phyloP scores from a whole-genome alignment of 2,797 vertebrate species.

The Chelon auratus region DNA sequence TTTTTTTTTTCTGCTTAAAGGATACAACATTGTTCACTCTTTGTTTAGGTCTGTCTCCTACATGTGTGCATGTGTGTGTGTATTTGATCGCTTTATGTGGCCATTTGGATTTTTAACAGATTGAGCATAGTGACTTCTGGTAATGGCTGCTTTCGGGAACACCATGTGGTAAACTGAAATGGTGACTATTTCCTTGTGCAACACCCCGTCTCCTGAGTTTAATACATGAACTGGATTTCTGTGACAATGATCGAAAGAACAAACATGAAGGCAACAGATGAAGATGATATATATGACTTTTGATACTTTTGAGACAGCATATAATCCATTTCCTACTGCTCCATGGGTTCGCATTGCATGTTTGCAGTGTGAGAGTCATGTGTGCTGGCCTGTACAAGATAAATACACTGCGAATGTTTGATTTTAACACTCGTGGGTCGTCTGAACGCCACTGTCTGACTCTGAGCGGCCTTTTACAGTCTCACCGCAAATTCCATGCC shows the following conservation, averaged over 20 bases:
- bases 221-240: background rate
- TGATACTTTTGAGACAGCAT: background rate
- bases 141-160: constrained; percentile 21
- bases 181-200: background rate
- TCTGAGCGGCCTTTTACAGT: constrained; percentile 74
- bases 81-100: constrained; percentile 4
- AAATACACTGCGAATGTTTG: background rate
- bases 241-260: background rate
- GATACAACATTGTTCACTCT: background rate
- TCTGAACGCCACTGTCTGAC: background rate
- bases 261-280: background rate
- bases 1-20: constrained; percentile 24
- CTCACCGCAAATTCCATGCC: constrained; percentile 95
- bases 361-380: background rate
- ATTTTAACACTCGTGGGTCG: no score
- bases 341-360: background rate
- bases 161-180: constrained; percentile 29
- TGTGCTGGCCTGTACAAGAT: background rate
- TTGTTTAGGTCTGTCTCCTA: constrained; percentile 8
- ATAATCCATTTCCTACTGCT: background rate
- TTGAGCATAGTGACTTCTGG: constrained; percentile 13
- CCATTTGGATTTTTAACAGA: constrained; percentile 1
- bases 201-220: background rate
- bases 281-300: constrained; percentile 6
- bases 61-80: constrained; percentile 16